Evolutionary conservation across 2,113 vertebrate species (phyloP).

Genomic region (Halichoeres trimaculatus): DNA sequence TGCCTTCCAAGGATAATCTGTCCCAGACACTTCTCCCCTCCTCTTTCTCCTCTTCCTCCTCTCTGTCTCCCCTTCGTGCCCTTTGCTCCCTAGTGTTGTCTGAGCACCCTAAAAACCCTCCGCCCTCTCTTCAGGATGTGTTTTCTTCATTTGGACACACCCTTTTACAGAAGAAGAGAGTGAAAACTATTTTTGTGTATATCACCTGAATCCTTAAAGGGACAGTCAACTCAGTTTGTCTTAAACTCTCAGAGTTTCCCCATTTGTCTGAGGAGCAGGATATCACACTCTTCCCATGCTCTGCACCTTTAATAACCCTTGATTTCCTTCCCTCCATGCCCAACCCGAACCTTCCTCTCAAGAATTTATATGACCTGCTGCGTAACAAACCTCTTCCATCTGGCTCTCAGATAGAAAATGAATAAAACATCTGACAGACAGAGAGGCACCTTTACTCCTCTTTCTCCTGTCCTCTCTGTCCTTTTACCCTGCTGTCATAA

Average conservation of each 20-base stretch:
- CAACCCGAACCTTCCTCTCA: slow-evolving; percentile 26
- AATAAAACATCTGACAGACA: slow-evolving; percentile 74
- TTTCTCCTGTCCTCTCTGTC: slow-evolving; percentile 24
- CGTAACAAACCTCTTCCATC: slow-evolving; percentile 69
- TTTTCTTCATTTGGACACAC: slow-evolving; percentile 17
- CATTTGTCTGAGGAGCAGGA: slow-evolving; percentile 27
- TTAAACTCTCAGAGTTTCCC: slow-evolving; percentile 7
- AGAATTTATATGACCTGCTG: slow-evolving; percentile 59
- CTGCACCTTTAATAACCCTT: slow-evolving; percentile 34
- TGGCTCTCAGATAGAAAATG: slow-evolving; percentile 63
- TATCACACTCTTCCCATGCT: slow-evolving; percentile 35
- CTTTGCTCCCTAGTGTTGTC: slow-evolving; percentile 64
- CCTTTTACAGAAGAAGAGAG: slow-evolving; percentile 2
- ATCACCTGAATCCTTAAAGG: slow-evolving; percentile 16
- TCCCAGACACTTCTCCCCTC: slow-evolving; percentile 72
- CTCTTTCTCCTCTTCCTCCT: slow-evolving; percentile 34
- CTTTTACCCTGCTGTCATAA: slow-evolving; percentile 38
- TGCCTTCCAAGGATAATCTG: slow-evolving; percentile 78
- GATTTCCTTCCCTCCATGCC: slow-evolving; percentile 23
- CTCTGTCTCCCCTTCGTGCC: slow-evolving; percentile 38
- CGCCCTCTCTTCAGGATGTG: slow-evolving; percentile 19
- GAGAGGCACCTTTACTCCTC: slow-evolving; percentile 52
- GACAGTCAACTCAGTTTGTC: neutral
- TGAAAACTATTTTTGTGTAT: neutral
- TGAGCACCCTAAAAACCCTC: slow-evolving; percentile 30